phyloP scores from a whole-genome alignment of 1,140 invertebrate genomes.

The Andricus grossulariae region DNA sequence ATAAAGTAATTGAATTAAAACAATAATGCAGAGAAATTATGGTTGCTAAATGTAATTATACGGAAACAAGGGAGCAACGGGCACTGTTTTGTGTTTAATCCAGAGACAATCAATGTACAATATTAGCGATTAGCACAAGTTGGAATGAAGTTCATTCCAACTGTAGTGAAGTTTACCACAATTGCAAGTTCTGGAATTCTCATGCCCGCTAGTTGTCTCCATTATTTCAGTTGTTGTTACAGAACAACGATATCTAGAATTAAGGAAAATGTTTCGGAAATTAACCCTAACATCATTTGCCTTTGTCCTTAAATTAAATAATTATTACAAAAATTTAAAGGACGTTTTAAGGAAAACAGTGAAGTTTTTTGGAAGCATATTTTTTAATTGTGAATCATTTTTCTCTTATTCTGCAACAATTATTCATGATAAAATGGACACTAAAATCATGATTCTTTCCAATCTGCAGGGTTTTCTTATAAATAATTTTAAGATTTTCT shows the following conservation, averaged over 20 bases:
- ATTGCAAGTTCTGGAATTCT: not conserved
- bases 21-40: not conserved
- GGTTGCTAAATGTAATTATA: constrained; percentile 10
- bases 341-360: too few relatives aligned
- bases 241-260: constrained; percentile 13
- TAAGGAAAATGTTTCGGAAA: not conserved
- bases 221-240: constrained; percentile 28
- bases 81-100: constrained; percentile 12
- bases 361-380: too few relatives aligned
- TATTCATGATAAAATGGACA: too few relatives aligned
- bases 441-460: too few relatives aligned
- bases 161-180: constrained; percentile 26
- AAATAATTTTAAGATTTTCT: too few relatives aligned
- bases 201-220: constrained; percentile 6
- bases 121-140: constrained; percentile 28
- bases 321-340: too few relatives aligned
- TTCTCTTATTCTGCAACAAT: too few relatives aligned
- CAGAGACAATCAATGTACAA: constrained; percentile 29
- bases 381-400: too few relatives aligned
- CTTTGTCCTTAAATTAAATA: too few relatives aligned
- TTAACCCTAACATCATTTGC: not conserved
- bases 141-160: constrained; percentile 27
- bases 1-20: too few relatives aligned
- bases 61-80: not conserved
- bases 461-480: too few relatives aligned